Evolutionary conservation across 2,797 vertebrate species (phyloP).

Genomic region (Tarsius wallacei): DNA sequence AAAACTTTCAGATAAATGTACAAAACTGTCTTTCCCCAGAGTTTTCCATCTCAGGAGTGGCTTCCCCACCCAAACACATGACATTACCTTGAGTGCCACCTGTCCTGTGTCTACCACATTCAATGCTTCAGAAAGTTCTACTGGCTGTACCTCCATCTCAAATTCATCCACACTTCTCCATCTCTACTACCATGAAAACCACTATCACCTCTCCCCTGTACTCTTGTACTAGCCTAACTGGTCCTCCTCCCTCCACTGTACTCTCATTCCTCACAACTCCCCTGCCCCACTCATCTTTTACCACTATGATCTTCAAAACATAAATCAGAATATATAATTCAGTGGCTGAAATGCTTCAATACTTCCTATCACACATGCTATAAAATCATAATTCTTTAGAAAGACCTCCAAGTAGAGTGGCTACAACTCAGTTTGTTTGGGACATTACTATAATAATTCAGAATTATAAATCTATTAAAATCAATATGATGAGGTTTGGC

Average conservation of each 20-base stretch:
- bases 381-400: not conserved
- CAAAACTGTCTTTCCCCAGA: not conserved
- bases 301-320: not conserved
- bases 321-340: not conserved
- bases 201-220: not conserved
- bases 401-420: not conserved
- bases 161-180: not conserved
- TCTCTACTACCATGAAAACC: not conserved
- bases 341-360: not conserved
- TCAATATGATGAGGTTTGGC: not conserved
- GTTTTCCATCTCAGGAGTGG: not conserved
- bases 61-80: not conserved
- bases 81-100: not conserved
- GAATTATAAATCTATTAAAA: not conserved
- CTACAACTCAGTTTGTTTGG: not conserved
- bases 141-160: not conserved
- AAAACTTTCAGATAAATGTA: not conserved
- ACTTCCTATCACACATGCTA: not conserved
- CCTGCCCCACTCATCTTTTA: not conserved
- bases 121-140: not conserved
- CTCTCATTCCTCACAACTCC: not conserved
- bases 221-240: not conserved
- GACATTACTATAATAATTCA: not conserved
- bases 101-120: not conserved
- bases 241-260: not conserved